Conservation (phyloP, 1,140 invertebrate species). For the Diorhabda carinulata region DNA sequence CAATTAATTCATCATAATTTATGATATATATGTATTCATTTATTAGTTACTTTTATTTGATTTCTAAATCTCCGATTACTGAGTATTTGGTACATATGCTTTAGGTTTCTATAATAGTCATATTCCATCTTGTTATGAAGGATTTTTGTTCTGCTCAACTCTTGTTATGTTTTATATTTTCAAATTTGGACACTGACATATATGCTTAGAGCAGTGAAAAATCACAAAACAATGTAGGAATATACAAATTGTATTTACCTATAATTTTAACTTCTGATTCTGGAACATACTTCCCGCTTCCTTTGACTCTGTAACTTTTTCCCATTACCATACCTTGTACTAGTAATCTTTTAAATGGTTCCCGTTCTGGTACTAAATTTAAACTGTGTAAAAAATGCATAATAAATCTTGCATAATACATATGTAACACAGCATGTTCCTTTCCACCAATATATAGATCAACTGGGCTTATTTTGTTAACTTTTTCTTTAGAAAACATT, state of each 20-base stretch:
- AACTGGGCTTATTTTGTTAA: constrained; percentile 73
- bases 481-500: constrained; percentile 66
- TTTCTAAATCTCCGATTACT: no score
- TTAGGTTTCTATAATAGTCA: no score
- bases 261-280: constrained; percentile 64
- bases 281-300: constrained; percentile 75
- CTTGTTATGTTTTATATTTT: no score
- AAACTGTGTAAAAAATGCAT: constrained; percentile 85
- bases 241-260: constrained; percentile 44
- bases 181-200: no score
- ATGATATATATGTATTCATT: no score
- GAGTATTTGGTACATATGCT: no score
- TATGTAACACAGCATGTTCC: constrained; percentile 93
- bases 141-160: no score
- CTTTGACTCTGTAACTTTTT: constrained; percentile 72
- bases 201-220: no score
- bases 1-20: no score
- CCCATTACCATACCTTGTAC: constrained; percentile 96
- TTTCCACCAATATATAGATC: constrained; percentile 95
- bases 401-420: constrained; percentile 96
- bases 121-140: no score
- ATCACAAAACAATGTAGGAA: no score
- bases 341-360: constrained; percentile 89
- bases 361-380: constrained; percentile 65
- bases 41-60: no score